Conservation (phyloP, 2,797 vertebrate species). For the Micromesistius poutassou region DNA sequence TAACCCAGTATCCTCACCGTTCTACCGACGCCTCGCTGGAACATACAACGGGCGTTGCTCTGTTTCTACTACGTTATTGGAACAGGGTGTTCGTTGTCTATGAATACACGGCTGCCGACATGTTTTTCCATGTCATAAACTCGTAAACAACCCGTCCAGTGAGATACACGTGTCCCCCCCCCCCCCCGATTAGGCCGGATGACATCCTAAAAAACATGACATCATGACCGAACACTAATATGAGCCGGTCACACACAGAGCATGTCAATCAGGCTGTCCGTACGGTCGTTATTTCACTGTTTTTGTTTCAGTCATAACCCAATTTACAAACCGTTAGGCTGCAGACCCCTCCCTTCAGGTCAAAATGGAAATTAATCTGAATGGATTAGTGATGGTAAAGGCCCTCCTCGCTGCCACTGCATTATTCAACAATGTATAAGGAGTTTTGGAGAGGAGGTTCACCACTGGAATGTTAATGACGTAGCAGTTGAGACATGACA, state of each 20-base stretch:
- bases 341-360: background rate
- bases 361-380: background rate
- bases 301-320: background rate
- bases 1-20: background rate
- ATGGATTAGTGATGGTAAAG: background rate
- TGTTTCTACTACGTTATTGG: background rate
- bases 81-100: background rate
- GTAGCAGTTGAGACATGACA: background rate
- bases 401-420: background rate
- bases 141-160: background rate
- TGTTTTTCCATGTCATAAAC: background rate
- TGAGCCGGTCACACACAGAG: background rate
- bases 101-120: background rate
- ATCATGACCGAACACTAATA: background rate
- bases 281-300: background rate
- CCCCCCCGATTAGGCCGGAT: background rate
- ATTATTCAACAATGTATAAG: background rate
- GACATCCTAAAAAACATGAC: background rate
- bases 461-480: background rate
- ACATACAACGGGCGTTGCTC: background rate
- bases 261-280: background rate
- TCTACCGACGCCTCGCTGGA: background rate
- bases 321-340: background rate
- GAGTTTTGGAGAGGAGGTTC: background rate
- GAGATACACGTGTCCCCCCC: too few relatives aligned